Evolutionary conservation across 1,140 invertebrate genomes (phyloP).

Genomic region (Cotesia vestalis): DNA sequence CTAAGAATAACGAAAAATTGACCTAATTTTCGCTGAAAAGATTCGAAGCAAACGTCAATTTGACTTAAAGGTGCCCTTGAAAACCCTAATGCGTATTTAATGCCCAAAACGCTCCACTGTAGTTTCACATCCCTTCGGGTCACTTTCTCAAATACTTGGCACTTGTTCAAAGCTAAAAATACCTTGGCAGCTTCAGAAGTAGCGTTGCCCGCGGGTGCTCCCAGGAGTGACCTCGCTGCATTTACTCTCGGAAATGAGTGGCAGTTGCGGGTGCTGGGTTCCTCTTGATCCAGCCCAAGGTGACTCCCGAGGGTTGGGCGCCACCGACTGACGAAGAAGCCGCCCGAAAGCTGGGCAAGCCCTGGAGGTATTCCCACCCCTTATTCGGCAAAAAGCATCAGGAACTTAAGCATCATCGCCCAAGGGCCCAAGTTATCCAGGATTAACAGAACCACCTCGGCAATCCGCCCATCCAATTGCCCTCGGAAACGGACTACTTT

Average conservation of each 20-base stretch:
- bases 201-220: constrained; percentile 63
- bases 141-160: too few species aligned
- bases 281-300: neutral
- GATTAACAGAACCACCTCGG: too few species aligned
- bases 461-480: too few species aligned
- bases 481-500: constrained; percentile 19
- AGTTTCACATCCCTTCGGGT: too few species aligned
- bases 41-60: too few species aligned
- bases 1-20: too few species aligned
- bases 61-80: too few species aligned
- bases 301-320: constrained; percentile 16
- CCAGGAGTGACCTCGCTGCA: constrained; percentile 63
- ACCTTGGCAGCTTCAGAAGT: constrained; percentile 43
- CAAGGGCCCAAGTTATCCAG: too few species aligned
- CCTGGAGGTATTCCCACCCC: neutral
- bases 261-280: constrained; percentile 18
- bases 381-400: neutral
- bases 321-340: constrained; percentile 31
- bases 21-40: too few species aligned
- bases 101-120: too few species aligned
- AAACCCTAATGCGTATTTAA: too few species aligned
- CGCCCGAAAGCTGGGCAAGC: constrained; percentile 28
- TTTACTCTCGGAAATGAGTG: constrained; percentile 42
- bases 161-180: constrained; percentile 10
- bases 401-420: neutral